Evolutionary conservation across 2,888 invertebrate species (phyloP), one percentile per base, ranked within the genome.

Genomic region (Archips crataeganus): DNA sequence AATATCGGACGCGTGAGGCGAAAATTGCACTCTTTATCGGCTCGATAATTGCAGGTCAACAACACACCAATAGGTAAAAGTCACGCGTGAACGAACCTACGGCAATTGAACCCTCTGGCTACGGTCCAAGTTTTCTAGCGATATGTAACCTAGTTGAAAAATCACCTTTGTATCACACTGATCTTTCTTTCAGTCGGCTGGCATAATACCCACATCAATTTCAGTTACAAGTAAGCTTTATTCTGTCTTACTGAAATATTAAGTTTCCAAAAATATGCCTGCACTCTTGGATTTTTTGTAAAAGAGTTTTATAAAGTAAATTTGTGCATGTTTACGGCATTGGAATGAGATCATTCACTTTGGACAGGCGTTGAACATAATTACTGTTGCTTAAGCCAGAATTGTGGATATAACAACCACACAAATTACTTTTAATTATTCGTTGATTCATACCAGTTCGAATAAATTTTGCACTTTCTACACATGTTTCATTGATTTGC

Each of bases 81-180:
- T 71, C 60, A 47, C 69, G 75, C 63, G 69, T 72, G 61, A 78
- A 77, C 39, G 74, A 75, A 63, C 78, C 75, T 73, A 67, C 77
- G 78, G 80, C 78, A 80, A 78, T 77, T 79, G 81, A 83, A 83
- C 81, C 76, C 78, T 77, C 79, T 82, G 82, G 84, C 81, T 45
- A 8, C 36, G 51, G 71, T 80, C 84, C 83, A 85, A 79, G 61
- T 71, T 76, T 72, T 75, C 74, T 79, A 79, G 74, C 63, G 68
- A 75, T 76, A 77, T 76, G 77, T 77, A 71, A 23, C 47, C 59
- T 70, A 64, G 64, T 64, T 49, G 64, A 64, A 57, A 57, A 57
- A 57, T 57, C 32, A 57, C 57, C 57, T 57, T 45, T 57, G 36
- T 70, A 57, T 60, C 47, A 13, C 39, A 6, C n/a, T 15, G 1